phyloP scores from a whole-genome alignment of 1,140 invertebrate genomes.

The Ostrea edulis region DNA sequence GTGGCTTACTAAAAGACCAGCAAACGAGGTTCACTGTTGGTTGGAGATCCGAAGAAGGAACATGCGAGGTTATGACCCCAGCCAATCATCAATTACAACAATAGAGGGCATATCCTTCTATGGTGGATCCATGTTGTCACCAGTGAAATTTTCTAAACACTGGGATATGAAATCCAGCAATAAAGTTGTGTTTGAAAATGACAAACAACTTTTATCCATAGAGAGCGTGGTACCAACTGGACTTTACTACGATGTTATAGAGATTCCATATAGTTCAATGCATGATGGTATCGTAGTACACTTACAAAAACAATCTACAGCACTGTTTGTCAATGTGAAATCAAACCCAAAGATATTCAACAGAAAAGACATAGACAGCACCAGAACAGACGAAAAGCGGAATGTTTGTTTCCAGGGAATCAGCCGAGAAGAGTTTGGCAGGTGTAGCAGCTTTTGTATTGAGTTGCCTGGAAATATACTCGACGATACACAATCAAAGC shows the following conservation, averaged over 20 bases:
- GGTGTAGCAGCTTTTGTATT: slow-evolving; percentile 14
- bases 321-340: slow-evolving; percentile 8
- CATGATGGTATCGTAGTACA: slow-evolving; percentile 2
- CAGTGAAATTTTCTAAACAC: slow-evolving; percentile 18
- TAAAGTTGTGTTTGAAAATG: slow-evolving; percentile 10
- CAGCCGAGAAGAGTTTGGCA: slow-evolving; percentile 2
- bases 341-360: neutral
- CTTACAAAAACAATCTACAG: neutral
- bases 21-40: neutral
- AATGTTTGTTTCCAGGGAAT: neutral
- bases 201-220: neutral
- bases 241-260: neutral
- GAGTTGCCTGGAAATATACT: neutral
- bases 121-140: slow-evolving; percentile 40
- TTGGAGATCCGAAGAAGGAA: neutral
- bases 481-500: neutral
- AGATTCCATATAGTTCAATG: slow-evolving; percentile 26
- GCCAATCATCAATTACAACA: neutral
- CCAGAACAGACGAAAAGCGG: slow-evolving; percentile 8
- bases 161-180: neutral
- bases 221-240: neutral
- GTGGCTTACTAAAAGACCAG: neutral
- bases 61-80: neutral
- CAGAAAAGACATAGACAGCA: neutral
- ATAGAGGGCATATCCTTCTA: neutral